These are phyloP conservation scores for Potorous gilbertii DNA, from an alignment of 2,797 vertebrate genomes.

Conservation along the genomic window DNA sequence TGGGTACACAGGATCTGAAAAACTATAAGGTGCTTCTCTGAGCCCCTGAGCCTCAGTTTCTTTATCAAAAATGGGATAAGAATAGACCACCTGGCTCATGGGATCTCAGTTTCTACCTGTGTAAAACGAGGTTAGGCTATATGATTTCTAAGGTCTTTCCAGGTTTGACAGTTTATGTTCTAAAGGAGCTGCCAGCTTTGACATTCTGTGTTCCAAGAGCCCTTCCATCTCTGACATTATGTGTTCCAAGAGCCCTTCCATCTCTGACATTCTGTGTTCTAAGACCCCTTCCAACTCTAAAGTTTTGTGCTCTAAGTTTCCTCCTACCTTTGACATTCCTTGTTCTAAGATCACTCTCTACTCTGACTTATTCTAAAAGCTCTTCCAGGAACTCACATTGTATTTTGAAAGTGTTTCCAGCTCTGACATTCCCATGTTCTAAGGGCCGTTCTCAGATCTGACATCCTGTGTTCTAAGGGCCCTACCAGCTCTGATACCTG, in stretches of 20 bases:
- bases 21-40: background rate
- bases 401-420: no score
- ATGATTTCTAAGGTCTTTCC: background rate
- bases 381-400: background rate
- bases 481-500: background rate
- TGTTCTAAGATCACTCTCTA: background rate
- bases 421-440: no score
- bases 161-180: background rate
- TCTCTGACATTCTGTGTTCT: background rate
- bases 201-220: background rate
- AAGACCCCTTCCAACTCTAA: background rate
- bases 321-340: no score
- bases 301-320: background rate
- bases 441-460: no score
- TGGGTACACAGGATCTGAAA: slow-evolving; percentile 60
- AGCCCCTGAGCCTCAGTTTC: background rate
- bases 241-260: background rate
- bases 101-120: background rate
- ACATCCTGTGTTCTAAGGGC: background rate
- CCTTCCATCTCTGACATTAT: background rate
- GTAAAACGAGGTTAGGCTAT: background rate
- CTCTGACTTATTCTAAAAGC: background rate
- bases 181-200: background rate
- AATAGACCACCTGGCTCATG: background rate
- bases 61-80: background rate